A percentile compares a stretch with the other conserved stretches of the same genome.
phyloP scores from a whole-genome alignment of 2,113 vertebrate species.

The Pelecanus crispus region DNA sequence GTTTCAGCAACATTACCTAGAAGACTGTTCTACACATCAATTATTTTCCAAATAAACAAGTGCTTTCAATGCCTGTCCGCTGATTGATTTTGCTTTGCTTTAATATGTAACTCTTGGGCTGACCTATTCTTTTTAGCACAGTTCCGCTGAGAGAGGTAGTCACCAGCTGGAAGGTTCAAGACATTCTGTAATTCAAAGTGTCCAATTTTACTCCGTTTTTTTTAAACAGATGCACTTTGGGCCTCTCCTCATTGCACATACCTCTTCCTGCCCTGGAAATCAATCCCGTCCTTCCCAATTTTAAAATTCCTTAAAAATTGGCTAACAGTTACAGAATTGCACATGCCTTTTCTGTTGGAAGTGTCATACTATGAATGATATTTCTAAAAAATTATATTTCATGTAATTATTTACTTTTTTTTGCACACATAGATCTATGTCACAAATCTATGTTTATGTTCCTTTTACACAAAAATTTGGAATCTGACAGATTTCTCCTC shows the following conservation, averaged over 20 bases:
- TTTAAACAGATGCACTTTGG: not conserved
- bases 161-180: not conserved
- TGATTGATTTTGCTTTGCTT: not conserved
- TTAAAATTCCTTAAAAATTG: not conserved
- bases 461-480: not conserved
- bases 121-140: not conserved
- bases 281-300: not conserved
- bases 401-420: not conserved
- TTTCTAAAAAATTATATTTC: not conserved
- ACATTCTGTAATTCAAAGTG: not conserved
- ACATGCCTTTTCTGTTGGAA: not conserved
- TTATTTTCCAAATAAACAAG: slow-evolving; percentile 20
- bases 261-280: not conserved
- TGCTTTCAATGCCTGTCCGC: not conserved
- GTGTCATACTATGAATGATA: not conserved
- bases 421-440: not conserved
- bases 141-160: not conserved
- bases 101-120: not conserved
- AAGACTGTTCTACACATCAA: not conserved
- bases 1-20: not conserved
- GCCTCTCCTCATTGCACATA: not conserved
- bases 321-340: not conserved
- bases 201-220: not conserved
- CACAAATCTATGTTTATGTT: not conserved
- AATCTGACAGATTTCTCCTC: not conserved